Conservation (phyloP, 1,140 invertebrate genomes). For the Macrobrachium nipponense region DNA sequence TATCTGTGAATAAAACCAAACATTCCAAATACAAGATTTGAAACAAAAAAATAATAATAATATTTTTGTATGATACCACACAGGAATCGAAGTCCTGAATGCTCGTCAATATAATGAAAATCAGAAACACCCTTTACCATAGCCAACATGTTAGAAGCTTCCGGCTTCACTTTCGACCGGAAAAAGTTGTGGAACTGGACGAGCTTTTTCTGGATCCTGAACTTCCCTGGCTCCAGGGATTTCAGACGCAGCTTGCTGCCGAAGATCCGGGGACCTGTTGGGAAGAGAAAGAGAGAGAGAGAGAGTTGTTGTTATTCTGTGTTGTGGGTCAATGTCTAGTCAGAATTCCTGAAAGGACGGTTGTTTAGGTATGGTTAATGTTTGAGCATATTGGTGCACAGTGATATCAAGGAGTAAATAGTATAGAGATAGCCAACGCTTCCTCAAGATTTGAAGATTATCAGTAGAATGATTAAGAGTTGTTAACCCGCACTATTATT, state of each 20-base stretch:
- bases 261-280: slow-evolving; percentile 72
- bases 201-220: slow-evolving; percentile 78
- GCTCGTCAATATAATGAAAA: background rate
- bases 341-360: too few species aligned
- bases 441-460: too few species aligned
- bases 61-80: too few species aligned
- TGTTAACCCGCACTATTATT: background rate
- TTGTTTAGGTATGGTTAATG: too few species aligned
- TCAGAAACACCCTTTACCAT: slow-evolving; percentile 75
- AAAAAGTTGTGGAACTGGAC: slow-evolving; percentile 83
- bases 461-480: too few species aligned
- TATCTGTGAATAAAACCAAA: too few species aligned
- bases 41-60: too few species aligned
- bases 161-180: slow-evolving; percentile 78
- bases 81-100: too few species aligned
- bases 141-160: slow-evolving; percentile 82
- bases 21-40: too few species aligned
- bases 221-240: slow-evolving; percentile 73
- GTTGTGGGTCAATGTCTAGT: too few species aligned
- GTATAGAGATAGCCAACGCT: background rate
- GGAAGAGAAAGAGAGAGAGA: background rate
- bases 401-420: background rate
- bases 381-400: background rate
- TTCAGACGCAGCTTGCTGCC: slow-evolving; percentile 75
- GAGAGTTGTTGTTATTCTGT: background rate